phyloP scores from a whole-genome alignment of 2,113 vertebrate genomes.

The Paratilapia polleni region DNA sequence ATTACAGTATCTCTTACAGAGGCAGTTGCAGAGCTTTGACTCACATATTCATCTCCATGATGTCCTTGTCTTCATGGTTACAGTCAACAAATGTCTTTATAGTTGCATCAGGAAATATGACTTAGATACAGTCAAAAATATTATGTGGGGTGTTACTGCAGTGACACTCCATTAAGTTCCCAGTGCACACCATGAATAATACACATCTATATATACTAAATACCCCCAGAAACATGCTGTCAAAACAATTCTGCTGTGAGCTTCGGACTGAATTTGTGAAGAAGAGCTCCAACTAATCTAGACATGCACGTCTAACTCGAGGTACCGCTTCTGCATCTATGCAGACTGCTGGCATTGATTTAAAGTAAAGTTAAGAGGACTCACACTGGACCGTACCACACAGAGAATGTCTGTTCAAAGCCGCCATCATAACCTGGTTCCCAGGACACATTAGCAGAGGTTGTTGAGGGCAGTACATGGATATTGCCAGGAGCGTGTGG shows the following conservation, averaged over 20 bases:
- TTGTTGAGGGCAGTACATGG: conserved; percentile 91
- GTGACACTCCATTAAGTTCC: background rate
- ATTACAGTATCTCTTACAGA: background rate
- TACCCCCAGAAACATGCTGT: conserved; percentile 8
- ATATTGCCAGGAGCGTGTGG: conserved; percentile 94
- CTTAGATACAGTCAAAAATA: background rate
- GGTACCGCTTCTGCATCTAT: conserved; percentile 19
- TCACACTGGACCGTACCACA: conserved; percentile 99
- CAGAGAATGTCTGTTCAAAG: conserved; percentile 99
- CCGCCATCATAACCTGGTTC: conserved; percentile 98
- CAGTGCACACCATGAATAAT: conserved; percentile 28
- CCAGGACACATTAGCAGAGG: conserved; percentile 98
- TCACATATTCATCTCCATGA: background rate
- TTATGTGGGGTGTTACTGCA: conserved; percentile 10
- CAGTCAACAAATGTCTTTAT: background rate
- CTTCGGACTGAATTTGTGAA: conserved; percentile 9
- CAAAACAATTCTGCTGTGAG: conserved; percentile 10
- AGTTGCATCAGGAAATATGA: background rate
- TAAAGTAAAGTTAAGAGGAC: conserved; percentile 79
- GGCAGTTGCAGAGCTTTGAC: background rate
- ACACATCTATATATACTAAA: background rate
- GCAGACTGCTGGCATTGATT: conserved; percentile 26
- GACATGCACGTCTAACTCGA: background rate
- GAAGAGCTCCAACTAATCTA: background rate
- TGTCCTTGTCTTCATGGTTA: background rate